Percentiles rank a stretch among this genome's conserved stretches.
Conservation (phyloP, 64 coral and sea anemone species). For the Trachythela sp. region DNA sequence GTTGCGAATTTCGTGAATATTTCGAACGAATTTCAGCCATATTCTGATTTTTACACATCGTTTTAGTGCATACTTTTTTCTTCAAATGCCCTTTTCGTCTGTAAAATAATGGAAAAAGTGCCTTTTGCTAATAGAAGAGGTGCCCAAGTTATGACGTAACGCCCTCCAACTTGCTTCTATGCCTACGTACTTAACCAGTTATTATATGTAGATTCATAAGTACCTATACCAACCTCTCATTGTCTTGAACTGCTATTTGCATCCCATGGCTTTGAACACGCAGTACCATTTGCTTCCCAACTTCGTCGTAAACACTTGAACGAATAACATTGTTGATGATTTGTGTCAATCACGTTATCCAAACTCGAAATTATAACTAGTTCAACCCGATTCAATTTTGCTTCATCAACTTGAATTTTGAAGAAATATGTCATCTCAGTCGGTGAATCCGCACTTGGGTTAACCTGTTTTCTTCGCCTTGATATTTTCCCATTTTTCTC, state of each 20-base stretch:
- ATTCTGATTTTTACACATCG: too few species aligned
- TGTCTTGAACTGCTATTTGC: not conserved
- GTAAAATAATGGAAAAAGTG: too few species aligned
- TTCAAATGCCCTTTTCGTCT: too few species aligned
- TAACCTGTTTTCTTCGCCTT: not conserved
- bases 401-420: not conserved
- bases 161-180: too few species aligned
- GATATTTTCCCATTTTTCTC: not conserved
- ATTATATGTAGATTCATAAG: too few species aligned
- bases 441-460: not conserved
- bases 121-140: too few species aligned
- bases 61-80: too few species aligned
- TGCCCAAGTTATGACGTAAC: too few species aligned
- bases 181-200: too few species aligned
- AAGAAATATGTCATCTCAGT: not conserved
- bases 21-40: too few species aligned
- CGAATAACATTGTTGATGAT: not conserved
- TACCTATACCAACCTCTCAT: not conserved
- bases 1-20: too few species aligned
- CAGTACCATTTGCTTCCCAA: not conserved
- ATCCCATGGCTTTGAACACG: not conserved
- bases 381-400: not conserved
- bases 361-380: not conserved
- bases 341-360: not conserved
- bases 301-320: not conserved